Evolutionary conservation across 2,888 invertebrate species (phyloP), one percentile per base, ranked within the genome.

Genomic region (Diabrotica balteata): DNA sequence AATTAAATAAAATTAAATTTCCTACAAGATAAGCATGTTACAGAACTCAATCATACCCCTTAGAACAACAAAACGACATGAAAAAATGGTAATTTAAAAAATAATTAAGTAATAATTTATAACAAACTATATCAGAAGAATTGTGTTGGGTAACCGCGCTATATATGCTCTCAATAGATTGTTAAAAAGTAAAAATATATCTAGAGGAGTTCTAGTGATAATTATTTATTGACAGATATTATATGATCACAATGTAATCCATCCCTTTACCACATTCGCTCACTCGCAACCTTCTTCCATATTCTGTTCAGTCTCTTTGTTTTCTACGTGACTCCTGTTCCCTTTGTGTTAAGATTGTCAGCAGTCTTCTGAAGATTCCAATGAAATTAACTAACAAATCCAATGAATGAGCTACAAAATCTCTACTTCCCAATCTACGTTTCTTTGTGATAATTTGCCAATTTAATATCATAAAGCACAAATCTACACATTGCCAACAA

Each of bases 401-500:
- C 75, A 98, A 87, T 10, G 96, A 92, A 84, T 98, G 97, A 83
- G 90, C 89, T 74, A 98, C 92, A 83, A 94, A 97, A 86, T 98
- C 98, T 82, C 92, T 93, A 87, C 90, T 96, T 69, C 98, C 97
- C 85, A 89, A 88, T 72, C 95, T 90, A 76, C 92, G 90, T 84
- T 97, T 97, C 85, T 97, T 97, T 78, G 97, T 92, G 76, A 98
- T 97, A 74, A 95, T 86, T 86, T 98, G 98, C n/a, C n/a, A n/a
- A n/a, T n/a, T n/a, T n/a, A n/a, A 98, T 99, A 84, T 98, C 98
- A 80, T 94, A 98, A 72, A 98, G 87, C 10, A 99, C 91, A 85
- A 98, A 98, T 67, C 93, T 96, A 81, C 96, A 97, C 93, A 98
- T 96, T 54, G 96, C 87, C 75, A 91, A 87, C 62, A 98, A 87